A percentile compares a stretch with the other conserved stretches of the same genome.
Conservation (phyloP, 1,140 invertebrate genomes). For the Periplaneta americana region DNA sequence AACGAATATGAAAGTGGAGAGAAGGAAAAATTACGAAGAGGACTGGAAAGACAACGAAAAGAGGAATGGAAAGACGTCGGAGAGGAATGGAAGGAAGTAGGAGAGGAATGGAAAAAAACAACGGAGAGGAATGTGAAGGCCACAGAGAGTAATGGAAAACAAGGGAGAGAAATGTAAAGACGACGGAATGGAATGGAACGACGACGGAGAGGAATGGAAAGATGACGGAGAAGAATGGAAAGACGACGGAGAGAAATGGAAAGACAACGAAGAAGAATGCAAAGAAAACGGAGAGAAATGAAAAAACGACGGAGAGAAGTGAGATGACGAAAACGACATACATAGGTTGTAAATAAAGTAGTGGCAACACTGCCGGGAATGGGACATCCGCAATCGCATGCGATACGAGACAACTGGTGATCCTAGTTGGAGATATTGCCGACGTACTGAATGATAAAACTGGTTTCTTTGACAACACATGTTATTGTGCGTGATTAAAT, state of each 20-base stretch:
- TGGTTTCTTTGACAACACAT: too few species aligned
- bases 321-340: too few species aligned
- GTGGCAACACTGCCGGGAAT: too few species aligned
- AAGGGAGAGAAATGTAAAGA: neutral
- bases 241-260: neutral
- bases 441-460: too few species aligned
- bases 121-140: neutral
- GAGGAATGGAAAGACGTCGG: neutral
- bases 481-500: too few species aligned
- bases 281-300: neutral
- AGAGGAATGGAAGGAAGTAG: neutral
- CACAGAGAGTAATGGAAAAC: neutral
- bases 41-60: neutral
- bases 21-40: neutral
- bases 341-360: too few species aligned
- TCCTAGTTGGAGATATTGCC: too few species aligned
- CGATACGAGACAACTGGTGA: too few species aligned
- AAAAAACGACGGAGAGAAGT: neutral
- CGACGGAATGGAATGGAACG: neutral
- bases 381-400: too few species aligned
- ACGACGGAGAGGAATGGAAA: neutral
- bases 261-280: neutral
- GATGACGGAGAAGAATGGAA: too few species aligned
- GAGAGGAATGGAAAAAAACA: neutral
- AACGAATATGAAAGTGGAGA: neutral